Evolutionary conservation across 2,888 invertebrate species (phyloP), one percentile per base, ranked within the genome.

Genomic region (Andrena minutula): DNA sequence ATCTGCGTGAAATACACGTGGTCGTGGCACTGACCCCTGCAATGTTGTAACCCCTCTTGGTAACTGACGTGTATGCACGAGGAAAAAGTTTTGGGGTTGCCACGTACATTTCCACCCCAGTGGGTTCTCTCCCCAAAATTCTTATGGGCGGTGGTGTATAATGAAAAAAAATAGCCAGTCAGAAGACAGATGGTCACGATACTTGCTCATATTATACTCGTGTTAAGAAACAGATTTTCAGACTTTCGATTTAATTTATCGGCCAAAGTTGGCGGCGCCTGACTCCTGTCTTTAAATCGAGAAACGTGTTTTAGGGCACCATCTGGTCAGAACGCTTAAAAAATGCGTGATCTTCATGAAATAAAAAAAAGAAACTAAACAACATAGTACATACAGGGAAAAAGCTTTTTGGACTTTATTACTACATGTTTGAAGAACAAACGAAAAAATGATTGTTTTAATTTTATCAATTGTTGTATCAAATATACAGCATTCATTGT

Each of bases 21-120:
- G 82, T 86, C 86, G 79, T 84, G 81, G 79, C 86, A 87, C 84
- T 88, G 89, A 88, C 88, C 88, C 87, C 82, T 82, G 76, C 66
- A 78, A 84, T 64, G 77, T 71, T 64, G 77, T 71, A 75, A 78
- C 82, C 82, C 79, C 78, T 82, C 79, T 74, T 85, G 71, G 77
- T 82, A 76, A 79, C 75, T 64, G 80, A 82, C 79, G 75, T 88
- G 87, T 87, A 88, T 85, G 76, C 77, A 81, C 73, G 77, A 65
- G 61, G 79, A 85, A 88, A 85, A 88, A 85, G 71, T 88, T 88
- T 88, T 56, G 87, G 85, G 80, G 75, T 75, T 73, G 79, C 79
- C 79, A 65, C 69, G 77, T 78, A 77, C 72, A 82, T 85, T 85
- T 85, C 73, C 75, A 79, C 79, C 83, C 83, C 56, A 69, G 75